These are phyloP conservation scores for Ethmia dodecea DNA, from an alignment of 2,888 invertebrate genomes.

Conservation along the genomic window DNA sequence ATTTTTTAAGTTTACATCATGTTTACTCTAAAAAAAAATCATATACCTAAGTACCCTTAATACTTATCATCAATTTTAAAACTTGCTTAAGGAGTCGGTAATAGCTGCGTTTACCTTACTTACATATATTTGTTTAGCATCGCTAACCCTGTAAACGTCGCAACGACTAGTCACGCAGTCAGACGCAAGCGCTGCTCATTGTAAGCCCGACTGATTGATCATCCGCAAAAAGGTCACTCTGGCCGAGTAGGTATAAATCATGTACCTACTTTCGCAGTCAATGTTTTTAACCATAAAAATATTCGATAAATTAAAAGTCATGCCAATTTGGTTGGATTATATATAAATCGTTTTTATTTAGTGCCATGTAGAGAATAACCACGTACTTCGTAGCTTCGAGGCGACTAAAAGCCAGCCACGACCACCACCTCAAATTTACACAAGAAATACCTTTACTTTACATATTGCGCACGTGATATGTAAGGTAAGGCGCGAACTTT, in stretches of 20 bases:
- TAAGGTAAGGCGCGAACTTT: slow-evolving; percentile 64
- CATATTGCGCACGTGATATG: slow-evolving; percentile 61
- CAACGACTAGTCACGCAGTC: slow-evolving; percentile 58
- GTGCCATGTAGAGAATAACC: no score
- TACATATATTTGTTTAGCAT: no score
- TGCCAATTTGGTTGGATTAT: no score
- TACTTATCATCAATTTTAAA: no score
- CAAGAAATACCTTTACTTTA: slow-evolving; percentile 42
- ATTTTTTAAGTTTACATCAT: no score
- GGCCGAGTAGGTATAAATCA: slow-evolving; percentile 4
- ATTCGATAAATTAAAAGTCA: neutral
- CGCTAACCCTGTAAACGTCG: slow-evolving; percentile 20
- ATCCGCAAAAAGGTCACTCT: slow-evolving; percentile 37
- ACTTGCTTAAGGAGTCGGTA: no score
- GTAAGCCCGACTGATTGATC: slow-evolving; percentile 40
- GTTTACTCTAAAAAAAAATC: no score
- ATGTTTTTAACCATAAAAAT: neutral
- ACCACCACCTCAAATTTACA: slow-evolving; percentile 27
- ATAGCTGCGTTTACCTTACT: no score
- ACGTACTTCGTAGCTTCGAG: no score
- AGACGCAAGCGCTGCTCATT: slow-evolving; percentile 25
- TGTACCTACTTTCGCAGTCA: neutral
- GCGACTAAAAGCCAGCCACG: no score
- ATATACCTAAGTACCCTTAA: no score
- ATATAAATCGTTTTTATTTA: no score